phyloP scores from a whole-genome alignment of 2,113 vertebrate genomes.

The Pterocles orientalis region DNA sequence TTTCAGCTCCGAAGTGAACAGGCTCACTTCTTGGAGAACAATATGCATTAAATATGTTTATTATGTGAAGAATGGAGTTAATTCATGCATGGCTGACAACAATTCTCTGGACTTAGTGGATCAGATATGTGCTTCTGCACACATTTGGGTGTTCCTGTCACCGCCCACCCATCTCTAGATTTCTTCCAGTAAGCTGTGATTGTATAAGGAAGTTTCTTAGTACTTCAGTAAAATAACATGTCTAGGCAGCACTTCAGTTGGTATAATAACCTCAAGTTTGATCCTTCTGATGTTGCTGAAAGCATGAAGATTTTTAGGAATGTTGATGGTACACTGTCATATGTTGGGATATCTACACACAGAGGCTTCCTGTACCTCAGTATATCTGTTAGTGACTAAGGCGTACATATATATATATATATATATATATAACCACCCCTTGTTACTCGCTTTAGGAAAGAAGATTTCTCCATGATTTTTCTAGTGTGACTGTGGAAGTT shows the following conservation, averaged over 20 bases:
- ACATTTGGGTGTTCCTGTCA: not conserved
- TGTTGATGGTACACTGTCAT: not conserved
- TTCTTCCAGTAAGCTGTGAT: not conserved
- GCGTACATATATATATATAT: not conserved
- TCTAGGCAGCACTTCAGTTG: not conserved
- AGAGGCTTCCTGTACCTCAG: not conserved
- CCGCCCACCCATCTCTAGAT: not conserved
- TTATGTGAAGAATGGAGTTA: not conserved
- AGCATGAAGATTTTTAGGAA: not conserved
- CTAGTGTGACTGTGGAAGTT: not conserved
- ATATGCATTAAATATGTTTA: not conserved
- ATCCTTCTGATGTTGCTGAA: not conserved
- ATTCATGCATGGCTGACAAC: not conserved
- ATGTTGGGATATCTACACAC: not conserved
- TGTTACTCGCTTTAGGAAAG: not conserved
- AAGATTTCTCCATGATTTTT: not conserved
- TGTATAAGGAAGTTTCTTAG: not conserved
- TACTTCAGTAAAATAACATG: not conserved
- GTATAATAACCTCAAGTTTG: not conserved
- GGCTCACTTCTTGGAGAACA: not conserved
- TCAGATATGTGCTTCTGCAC: not conserved
- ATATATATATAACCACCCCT: not conserved
- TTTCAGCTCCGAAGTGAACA: not conserved
- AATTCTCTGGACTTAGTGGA: not conserved
- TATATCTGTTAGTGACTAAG: not conserved